These are phyloP conservation scores for Lysandra bellargus DNA, from an alignment of 2,888 invertebrate genomes.

Conservation along the genomic window DNA sequence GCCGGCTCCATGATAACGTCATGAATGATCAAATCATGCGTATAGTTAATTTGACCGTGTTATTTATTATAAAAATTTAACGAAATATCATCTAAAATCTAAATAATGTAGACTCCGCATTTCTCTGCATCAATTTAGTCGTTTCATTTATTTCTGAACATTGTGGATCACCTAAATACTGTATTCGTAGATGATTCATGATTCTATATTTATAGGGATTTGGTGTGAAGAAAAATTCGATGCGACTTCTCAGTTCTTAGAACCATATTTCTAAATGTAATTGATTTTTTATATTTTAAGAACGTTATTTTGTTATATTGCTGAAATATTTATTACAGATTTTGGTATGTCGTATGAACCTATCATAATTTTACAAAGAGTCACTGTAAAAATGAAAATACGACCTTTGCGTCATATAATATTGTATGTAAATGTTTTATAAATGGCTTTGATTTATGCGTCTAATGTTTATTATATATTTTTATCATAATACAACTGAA, in stretches of 20 bases:
- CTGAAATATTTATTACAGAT: neutral
- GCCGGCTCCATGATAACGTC: too few relatives aligned
- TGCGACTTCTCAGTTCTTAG: neutral
- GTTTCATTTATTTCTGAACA: neutral
- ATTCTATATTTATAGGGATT: neutral
- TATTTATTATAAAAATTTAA: too few relatives aligned
- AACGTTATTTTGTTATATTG: neutral
- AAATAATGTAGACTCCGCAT: neutral
- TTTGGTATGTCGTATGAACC: neutral
- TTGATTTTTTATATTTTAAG: neutral
- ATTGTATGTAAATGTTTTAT: neutral
- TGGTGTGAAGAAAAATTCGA: neutral
- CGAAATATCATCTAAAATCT: too few relatives aligned
- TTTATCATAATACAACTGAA: neutral
- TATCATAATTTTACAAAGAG: too few relatives aligned
- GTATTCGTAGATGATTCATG: constrained; percentile 17
- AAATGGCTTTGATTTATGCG: neutral
- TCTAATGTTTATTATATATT: neutral
- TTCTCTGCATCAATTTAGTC: neutral
- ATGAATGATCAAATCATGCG: too few relatives aligned
- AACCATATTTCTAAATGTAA: neutral
- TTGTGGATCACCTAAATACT: constrained; percentile 10
- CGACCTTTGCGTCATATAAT: too few relatives aligned
- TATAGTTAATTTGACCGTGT: too few relatives aligned
- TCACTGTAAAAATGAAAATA: neutral